Evolutionary conservation across 2,113 vertebrate genomes (phyloP).

Genomic region (Sphyrna mokarran): DNA sequence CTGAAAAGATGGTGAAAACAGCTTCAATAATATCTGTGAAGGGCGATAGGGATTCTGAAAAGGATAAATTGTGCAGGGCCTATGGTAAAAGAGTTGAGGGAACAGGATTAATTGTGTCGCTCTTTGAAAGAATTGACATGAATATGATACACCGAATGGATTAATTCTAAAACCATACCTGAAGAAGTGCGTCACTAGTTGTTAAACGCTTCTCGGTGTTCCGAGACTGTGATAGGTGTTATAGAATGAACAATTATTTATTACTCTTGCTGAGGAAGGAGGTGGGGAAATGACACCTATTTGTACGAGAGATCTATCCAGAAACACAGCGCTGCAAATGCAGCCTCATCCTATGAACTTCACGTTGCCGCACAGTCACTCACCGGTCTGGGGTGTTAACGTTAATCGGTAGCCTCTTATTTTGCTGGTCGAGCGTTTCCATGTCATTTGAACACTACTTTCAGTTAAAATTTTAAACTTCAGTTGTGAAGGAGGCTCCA

Average conservation of each 20-base stretch:
- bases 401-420: constrained; percentile 85
- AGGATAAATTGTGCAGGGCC: no score
- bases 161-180: no score
- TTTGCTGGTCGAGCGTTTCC: constrained; percentile 66
- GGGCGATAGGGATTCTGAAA: neutral
- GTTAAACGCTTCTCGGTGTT: no score
- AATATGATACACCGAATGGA: no score
- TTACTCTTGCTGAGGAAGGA: no score
- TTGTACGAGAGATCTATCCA: neutral
- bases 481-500: constrained; percentile 82
- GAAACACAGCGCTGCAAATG: neutral
- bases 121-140: no score
- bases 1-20: neutral
- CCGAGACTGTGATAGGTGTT: no score
- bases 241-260: no score
- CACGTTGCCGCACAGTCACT: constrained; percentile 43
- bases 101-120: no score
- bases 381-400: constrained; percentile 77
- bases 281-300: neutral
- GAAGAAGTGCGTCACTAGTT: no score
- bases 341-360: neutral
- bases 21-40: neutral
- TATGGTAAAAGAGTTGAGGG: no score
- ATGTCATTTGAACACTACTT: constrained; percentile 86
- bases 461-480: constrained; percentile 94